These are phyloP conservation scores for Caenorhabditis auriculariae DNA, from an alignment of 2,888 invertebrate genomes.

Conservation along the genomic window DNA sequence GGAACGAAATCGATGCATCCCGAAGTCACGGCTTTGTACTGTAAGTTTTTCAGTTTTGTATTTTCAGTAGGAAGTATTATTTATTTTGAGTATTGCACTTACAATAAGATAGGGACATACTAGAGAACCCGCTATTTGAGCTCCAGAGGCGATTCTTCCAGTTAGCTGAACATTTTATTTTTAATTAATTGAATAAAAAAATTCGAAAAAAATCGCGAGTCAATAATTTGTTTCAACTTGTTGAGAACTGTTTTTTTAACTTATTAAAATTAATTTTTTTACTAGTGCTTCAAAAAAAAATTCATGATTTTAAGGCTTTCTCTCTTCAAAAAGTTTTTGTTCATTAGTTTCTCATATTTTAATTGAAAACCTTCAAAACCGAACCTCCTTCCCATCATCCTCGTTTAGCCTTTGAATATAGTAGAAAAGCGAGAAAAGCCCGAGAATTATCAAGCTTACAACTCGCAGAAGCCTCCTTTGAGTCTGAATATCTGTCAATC, in stretches of 20 bases:
- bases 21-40: constrained; percentile 57
- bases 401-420: constrained; percentile 43
- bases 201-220: too few species aligned
- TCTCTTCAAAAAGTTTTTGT: too few species aligned
- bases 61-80: too few species aligned
- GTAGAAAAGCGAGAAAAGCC: constrained; percentile 42
- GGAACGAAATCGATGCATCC: constrained; percentile 61
- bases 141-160: constrained; percentile 53
- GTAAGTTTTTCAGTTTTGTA: constrained; percentile 9
- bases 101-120: constrained; percentile 62
- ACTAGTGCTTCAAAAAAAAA: too few species aligned
- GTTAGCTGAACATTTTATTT: constrained; percentile 24
- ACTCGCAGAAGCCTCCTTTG: constrained; percentile 48
- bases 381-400: constrained; percentile 51
- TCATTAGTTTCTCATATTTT: too few species aligned
- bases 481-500: too few species aligned
- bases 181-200: neutral
- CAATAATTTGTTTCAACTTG: too few species aligned
- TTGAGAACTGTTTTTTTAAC: too few species aligned
- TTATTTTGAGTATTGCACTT: too few species aligned
- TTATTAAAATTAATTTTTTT: too few species aligned
- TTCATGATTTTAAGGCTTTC: too few species aligned
- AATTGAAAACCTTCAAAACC: too few species aligned
- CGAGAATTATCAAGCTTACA: constrained; percentile 28
- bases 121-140: constrained; percentile 61